phyloP scores from a whole-genome alignment of 1,140 invertebrate genomes.

The Nephotettix cincticeps region DNA sequence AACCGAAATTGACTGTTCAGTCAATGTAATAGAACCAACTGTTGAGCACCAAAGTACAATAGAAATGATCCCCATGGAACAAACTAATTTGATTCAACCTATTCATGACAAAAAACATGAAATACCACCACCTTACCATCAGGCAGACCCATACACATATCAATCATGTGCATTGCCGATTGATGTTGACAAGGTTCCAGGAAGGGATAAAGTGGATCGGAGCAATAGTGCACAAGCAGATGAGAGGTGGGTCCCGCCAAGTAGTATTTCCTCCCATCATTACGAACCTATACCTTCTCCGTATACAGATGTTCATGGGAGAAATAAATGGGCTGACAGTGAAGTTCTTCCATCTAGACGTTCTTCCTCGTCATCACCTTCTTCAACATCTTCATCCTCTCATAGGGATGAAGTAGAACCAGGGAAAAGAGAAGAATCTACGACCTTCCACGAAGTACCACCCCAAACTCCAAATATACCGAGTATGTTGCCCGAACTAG shows the following conservation, averaged over 20 bases:
- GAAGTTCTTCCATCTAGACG: conserved; percentile 59
- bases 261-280: conserved; percentile 49
- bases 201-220: conserved; percentile 48
- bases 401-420: conserved; percentile 33
- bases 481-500: conserved; percentile 46
- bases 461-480: conserved; percentile 53
- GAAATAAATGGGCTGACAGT: conserved; percentile 70
- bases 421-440: conserved; percentile 47
- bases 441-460: conserved; percentile 53
- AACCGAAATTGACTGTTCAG: conserved; percentile 30
- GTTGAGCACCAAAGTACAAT: conserved; percentile 22
- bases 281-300: conserved; percentile 57
- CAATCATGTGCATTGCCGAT: conserved; percentile 32
- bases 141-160: conserved; percentile 33
- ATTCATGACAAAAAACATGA: conserved; percentile 26
- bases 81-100: conserved; percentile 20
- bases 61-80: not conserved
- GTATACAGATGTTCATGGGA: conserved; percentile 59
- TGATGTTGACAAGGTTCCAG: conserved; percentile 38
- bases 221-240: conserved; percentile 54
- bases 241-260: conserved; percentile 65
- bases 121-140: conserved; percentile 23
- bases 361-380: conserved; percentile 39
- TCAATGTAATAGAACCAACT: conserved; percentile 31
- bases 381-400: conserved; percentile 60